Conservation (phyloP, 2,797 vertebrate species). For the Melanotaenia parkinsoni region DNA sequence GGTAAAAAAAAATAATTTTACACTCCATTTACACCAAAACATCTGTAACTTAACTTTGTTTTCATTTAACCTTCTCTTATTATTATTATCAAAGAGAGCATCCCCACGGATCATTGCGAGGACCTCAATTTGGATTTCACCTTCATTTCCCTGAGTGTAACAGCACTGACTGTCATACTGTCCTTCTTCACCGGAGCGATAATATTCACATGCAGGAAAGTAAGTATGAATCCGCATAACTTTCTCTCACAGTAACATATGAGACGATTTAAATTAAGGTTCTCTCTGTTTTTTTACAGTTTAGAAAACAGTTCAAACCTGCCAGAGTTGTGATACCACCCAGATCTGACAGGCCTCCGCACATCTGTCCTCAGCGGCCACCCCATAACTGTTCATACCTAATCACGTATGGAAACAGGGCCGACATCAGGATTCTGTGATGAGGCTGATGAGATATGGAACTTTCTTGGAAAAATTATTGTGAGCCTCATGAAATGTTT, state of each 20-base stretch:
- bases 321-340: neutral
- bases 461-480: neutral
- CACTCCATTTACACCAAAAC: neutral
- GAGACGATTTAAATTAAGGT: neutral
- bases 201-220: constrained; percentile 42
- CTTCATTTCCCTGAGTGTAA: constrained; percentile 29
- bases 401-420: neutral
- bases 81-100: constrained; percentile 40
- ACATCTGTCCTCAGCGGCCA: neutral
- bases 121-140: neutral
- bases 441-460: neutral
- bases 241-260: neutral
- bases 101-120: constrained; percentile 34
- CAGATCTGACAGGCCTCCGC: neutral
- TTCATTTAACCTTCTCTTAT: neutral
- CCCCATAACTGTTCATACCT: constrained; percentile 13
- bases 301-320: constrained; percentile 41
- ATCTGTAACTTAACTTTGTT: neutral
- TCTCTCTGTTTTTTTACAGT: constrained; percentile 51
- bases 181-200: neutral
- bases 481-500: neutral
- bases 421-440: constrained; percentile 13
- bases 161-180: neutral
- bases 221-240: constrained; percentile 30
- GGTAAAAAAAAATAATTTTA: constrained; percentile 44